Percentiles rank a stretch among this genome's conserved stretches.
Conservation (phyloP, 1,140 invertebrate genomes). For the Leptinotarsa undecemlineata region DNA sequence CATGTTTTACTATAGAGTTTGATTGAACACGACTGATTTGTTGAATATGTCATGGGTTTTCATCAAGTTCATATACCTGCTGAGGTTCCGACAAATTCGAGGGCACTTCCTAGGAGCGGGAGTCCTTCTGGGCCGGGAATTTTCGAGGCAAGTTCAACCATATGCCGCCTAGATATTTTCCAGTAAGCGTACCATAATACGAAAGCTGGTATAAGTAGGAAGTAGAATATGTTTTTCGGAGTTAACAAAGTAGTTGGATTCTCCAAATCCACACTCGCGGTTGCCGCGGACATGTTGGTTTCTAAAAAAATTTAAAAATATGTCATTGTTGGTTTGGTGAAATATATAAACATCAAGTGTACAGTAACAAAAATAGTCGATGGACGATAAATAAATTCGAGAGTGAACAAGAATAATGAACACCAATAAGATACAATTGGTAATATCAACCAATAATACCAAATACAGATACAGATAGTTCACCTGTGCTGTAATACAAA, state of each 20-base stretch:
- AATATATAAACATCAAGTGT: too few species aligned
- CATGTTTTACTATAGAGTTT: too few species aligned
- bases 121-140: slow-evolving; percentile 70
- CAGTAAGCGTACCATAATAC: slow-evolving; percentile 74
- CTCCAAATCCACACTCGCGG: slow-evolving; percentile 49
- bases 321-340: too few species aligned
- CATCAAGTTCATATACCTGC: slow-evolving; percentile 54
- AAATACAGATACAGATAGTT: too few species aligned
- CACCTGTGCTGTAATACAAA: too few species aligned
- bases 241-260: slow-evolving; percentile 54
- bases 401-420: too few species aligned
- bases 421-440: too few species aligned
- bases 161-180: slow-evolving; percentile 67
- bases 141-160: slow-evolving; percentile 71
- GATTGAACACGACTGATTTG: too few species aligned
- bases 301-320: neutral
- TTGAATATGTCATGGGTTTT: neutral
- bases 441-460: too few species aligned
- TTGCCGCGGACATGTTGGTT: slow-evolving; percentile 36
- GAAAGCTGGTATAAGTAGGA: slow-evolving; percentile 69
- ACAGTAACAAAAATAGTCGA: too few species aligned
- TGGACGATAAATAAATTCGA: too few species aligned
- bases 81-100: slow-evolving; percentile 70
- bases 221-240: slow-evolving; percentile 66
- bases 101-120: slow-evolving; percentile 72